Evolutionary conservation across 2,888 invertebrate species (phyloP), one percentile per base, ranked within the genome.

Genomic region (Balanococcus diminutus): DNA sequence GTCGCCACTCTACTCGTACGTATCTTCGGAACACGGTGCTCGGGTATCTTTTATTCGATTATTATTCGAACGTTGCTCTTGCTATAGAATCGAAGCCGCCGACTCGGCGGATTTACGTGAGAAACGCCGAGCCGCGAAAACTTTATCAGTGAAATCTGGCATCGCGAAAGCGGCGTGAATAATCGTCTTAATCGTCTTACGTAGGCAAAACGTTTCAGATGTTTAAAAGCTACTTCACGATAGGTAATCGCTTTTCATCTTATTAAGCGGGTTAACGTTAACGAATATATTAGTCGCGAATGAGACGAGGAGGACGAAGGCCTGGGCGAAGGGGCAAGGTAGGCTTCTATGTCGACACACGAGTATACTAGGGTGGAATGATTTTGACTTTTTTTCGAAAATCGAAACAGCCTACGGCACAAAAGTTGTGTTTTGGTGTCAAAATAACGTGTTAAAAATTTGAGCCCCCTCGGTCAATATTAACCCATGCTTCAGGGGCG

Each of bases 141-240:
- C 36, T 14, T 79, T 79, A 79, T 79, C 75, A 16, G 75, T 36
- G 22, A 79, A 67, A 79, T 79, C 75, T 79, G 16, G 36, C n/a
- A 28, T 36, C 75, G 75, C 32, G 32, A 28, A 32, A 19, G 36
- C 31, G 75, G 75, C n/a, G 75, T 79, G 75, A 79, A 79, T 79
- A 79, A 79, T 51, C 82, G 51, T 51, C 51, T 82, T 51, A 82
- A 82, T 82, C 82, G 82, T 82, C 82, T 82, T 82, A 82, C 82
- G 82, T 82, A 82, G 82, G 82, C 82, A 82, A 82, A 82, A 82
- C 51, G 82, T 51, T 82, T 46, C 82, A 51, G 28, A 51, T 82
- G 82, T 82, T 82, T 51, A 39, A 82, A 82, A 82, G 51, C 51
- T 51, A 39, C 75, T 51, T 82, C 32, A 31, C 51, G 19, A 32